These are phyloP conservation scores for Bambusicola thoracicus DNA, from an alignment of 2,113 vertebrate genomes.

Conservation along the genomic window DNA sequence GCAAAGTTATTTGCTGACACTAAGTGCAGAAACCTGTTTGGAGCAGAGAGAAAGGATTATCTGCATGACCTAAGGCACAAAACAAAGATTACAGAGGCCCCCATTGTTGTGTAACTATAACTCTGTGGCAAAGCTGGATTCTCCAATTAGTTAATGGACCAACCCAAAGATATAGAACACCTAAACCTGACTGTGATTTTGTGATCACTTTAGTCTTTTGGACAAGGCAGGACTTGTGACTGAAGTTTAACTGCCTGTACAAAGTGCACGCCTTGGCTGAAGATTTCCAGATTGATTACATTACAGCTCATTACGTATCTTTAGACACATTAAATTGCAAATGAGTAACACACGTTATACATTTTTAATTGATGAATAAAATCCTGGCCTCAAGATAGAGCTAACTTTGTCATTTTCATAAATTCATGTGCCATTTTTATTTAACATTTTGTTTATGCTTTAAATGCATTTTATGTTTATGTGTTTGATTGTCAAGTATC, in stretches of 20 bases:
- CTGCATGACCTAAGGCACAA: neutral
- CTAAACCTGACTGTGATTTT: neutral
- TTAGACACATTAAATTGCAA: neutral
- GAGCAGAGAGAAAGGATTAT: neutral
- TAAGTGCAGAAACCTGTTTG: neutral
- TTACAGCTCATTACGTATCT: neutral
- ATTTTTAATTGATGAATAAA: neutral
- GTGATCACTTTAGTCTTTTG: neutral
- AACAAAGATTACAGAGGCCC: neutral
- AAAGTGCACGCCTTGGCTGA: neutral
- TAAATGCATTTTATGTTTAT: conserved; percentile 59
- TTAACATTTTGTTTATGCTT: conserved; percentile 43
- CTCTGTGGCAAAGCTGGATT: neutral
- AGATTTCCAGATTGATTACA: neutral
- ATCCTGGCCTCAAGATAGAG: neutral
- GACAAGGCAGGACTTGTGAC: neutral
- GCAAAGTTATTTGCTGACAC: neutral
- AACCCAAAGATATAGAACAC: neutral
- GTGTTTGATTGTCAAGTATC: conserved; percentile 58
- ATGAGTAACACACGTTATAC: neutral
- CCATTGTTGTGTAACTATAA: neutral
- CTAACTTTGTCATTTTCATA: conserved; percentile 4
- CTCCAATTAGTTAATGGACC: neutral
- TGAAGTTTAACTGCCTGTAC: neutral
- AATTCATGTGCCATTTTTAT: conserved; percentile 28